phyloP scores from a whole-genome alignment of 2,888 invertebrate genomes.

The Phalera bucephala region DNA sequence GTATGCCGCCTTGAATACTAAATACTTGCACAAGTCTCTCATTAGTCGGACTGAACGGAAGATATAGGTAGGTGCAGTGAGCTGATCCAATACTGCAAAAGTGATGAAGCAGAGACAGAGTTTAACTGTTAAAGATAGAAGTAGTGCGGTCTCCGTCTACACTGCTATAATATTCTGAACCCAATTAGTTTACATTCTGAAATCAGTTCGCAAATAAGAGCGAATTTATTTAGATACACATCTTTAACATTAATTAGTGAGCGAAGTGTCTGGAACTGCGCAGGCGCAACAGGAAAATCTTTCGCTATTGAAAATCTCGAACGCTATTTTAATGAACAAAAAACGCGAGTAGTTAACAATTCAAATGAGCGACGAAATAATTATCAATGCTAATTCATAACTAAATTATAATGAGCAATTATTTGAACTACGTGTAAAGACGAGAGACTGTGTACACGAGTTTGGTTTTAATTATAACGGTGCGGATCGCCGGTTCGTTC shows the following conservation, averaged over 20 bases:
- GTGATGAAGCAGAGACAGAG: no score
- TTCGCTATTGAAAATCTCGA: slow-evolving; percentile 16
- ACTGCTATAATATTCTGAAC: no score
- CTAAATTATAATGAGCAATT: slow-evolving; percentile 25
- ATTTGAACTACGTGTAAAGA: slow-evolving; percentile 24
- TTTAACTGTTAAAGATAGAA: no score
- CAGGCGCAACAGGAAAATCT: slow-evolving; percentile 9
- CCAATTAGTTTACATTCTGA: no score
- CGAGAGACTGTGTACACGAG: slow-evolving; percentile 12
- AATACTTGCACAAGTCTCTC: neutral
- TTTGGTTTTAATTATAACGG: slow-evolving; percentile 19
- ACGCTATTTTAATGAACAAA: slow-evolving; percentile 24
- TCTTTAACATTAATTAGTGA: no score
- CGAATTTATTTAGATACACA: no score
- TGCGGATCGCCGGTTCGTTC: no score
- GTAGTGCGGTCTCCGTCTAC: no score
- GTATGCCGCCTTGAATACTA: neutral
- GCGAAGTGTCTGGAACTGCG: no score
- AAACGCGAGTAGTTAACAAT: slow-evolving; percentile 34
- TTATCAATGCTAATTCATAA: slow-evolving; percentile 32
- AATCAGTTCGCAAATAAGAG: no score
- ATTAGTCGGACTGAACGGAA: neutral
- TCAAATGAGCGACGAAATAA: slow-evolving; percentile 32
- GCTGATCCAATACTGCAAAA: no score
- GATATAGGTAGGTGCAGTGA: no score